Conservation (phyloP, 2,797 vertebrate species). For the Neostethus bicornis region DNA sequence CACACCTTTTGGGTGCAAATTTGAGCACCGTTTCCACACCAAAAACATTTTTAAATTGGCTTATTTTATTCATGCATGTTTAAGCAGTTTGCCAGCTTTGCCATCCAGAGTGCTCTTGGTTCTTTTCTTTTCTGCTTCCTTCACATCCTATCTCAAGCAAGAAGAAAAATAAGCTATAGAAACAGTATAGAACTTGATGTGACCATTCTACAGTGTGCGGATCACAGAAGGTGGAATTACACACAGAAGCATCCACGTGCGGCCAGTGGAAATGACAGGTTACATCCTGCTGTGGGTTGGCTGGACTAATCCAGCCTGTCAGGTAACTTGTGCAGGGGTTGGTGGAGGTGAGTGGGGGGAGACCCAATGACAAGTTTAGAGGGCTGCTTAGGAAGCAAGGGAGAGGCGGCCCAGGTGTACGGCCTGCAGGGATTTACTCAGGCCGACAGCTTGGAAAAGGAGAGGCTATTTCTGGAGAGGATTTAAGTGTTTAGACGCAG, state of each 20-base stretch:
- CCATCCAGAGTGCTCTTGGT: too few relatives aligned
- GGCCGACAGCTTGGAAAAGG: slow-evolving; percentile 78
- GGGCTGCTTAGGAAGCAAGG: slow-evolving; percentile 48
- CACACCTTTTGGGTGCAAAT: too few relatives aligned
- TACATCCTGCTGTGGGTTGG: slow-evolving; percentile 36
- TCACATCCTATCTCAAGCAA: too few relatives aligned
- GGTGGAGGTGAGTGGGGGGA: slow-evolving; percentile 17
- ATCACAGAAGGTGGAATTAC: slow-evolving; percentile 13
- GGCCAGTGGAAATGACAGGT: slow-evolving; percentile 45
- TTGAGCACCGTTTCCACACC: too few relatives aligned
- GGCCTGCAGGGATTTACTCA: slow-evolving; percentile 76
- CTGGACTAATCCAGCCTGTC: slow-evolving; percentile 64
- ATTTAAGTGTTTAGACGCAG: slow-evolving; percentile 80
- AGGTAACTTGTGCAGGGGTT: slow-evolving; percentile 8
- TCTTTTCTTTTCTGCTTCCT: too few relatives aligned
- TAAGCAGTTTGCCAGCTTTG: too few relatives aligned
- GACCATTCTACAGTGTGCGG: too few relatives aligned
- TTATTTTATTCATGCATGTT: too few relatives aligned
- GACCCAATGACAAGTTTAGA: slow-evolving; percentile 31
- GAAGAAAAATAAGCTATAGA: too few relatives aligned
- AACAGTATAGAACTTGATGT: too few relatives aligned
- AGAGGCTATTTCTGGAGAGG: slow-evolving; percentile 81
- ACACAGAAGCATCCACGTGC: slow-evolving; percentile 51
- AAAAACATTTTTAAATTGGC: too few relatives aligned
- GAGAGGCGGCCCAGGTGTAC: slow-evolving; percentile 61